Evolutionary conservation across 53 echinoderm and acorn worm species (phyloP), one percentile per base, ranked within the genome.

Genomic region (Paracentrotus lividus): DNA sequence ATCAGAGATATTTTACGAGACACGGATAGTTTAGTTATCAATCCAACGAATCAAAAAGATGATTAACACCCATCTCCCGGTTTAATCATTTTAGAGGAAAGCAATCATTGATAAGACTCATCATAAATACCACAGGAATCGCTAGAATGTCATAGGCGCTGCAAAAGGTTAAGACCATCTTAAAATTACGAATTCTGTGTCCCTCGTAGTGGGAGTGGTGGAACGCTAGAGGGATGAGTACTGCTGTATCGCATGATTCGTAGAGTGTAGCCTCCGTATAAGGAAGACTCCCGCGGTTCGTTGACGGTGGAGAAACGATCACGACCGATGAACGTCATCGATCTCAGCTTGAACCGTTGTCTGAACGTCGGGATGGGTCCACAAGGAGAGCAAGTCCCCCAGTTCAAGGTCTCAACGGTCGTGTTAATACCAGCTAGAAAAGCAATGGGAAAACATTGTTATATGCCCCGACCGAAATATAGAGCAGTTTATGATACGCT

Each of bases 211-310:
- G 18, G 86, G 54, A 20, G 6, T 86, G 86, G 32, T 53, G 86
- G 1, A 86, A 31, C 13, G 86, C 12, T 1, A 54, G 3, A 1
- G 86, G 86, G 23, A 16, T 8, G 29, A 20, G 55, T 86, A 55
- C 53, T 86, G 55, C 86, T 86, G 55, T 86, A 86, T 2, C 86
- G 86, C 86, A 86, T 54, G 9, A 86, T 51, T 86, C 86, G 10
- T 86, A 86, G 32, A 86, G 55, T 3, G 86, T 86, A 15, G 86
- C 86, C 86, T 86, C 86, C 32, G 53, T 86, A 21, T 86, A 86
- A 24, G 86, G 86, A 16, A 86, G 55, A 36, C 32, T 52, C 55
- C 53, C 86, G 54, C 0, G 54, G 86, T 53, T 86, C 86, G 34
- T 45, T 55, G 86, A 86, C 55, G 53, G 20, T 32, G 8, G 86